These are phyloP conservation scores for Gadus chalcogrammus DNA, from an alignment of 2,113 vertebrate genomes.

Conservation along the genomic window DNA sequence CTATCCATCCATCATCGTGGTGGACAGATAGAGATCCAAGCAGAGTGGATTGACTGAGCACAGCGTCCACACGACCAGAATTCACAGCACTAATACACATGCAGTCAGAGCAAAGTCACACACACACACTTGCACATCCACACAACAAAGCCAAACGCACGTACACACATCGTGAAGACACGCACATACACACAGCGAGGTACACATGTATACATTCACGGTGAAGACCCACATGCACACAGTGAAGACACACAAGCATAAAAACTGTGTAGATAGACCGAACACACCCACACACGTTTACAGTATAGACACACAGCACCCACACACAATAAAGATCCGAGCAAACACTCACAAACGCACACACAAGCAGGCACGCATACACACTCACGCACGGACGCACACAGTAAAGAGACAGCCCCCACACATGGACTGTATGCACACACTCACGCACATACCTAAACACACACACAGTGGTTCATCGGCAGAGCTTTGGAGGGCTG, in stretches of 20 bases:
- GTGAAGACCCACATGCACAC: background rate
- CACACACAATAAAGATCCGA: background rate
- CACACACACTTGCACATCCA: background rate
- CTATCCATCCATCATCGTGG: constrained; percentile 1
- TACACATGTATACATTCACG: background rate
- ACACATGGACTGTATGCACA: background rate
- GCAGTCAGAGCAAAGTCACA: no score
- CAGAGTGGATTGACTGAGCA: constrained; percentile 1
- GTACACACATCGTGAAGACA: background rate
- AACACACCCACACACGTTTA: background rate
- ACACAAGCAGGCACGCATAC: constrained; percentile 5
- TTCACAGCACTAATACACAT: background rate
- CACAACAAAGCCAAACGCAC: background rate
- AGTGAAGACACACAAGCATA: background rate
- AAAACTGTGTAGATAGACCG: background rate
- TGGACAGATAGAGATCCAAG: constrained; percentile 15
- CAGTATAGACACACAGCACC: background rate
- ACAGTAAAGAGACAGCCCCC: background rate
- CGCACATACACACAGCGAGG: background rate
- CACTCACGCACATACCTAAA: background rate
- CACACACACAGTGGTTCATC: constrained; percentile 1
- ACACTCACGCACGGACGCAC: background rate
- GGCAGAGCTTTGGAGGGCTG: background rate
- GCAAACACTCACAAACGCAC: background rate
- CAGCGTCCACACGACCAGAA: background rate